Evolutionary conservation across 2,113 vertebrate genomes (phyloP), one percentile per base, ranked within the genome.

Genomic region (Camelus bactrianus): DNA sequence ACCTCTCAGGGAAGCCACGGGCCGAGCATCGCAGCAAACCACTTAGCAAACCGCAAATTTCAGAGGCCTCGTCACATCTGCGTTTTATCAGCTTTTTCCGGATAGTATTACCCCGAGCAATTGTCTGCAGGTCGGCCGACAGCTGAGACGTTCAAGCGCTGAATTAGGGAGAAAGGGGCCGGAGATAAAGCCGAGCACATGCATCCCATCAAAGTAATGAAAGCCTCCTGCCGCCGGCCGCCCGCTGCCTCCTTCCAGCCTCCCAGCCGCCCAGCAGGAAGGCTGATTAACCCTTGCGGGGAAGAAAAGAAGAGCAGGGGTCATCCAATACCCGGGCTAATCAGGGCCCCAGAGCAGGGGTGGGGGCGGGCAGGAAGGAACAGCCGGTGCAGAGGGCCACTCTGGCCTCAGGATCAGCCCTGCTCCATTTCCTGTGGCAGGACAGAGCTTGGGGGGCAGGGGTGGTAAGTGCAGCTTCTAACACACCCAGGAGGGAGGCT

Each of bases 11-110:
- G 98, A 98, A 98, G 98, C 97, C 99, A 97, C 96, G 98, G 98
- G 98, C 98, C 98, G 92, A 98, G 98, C 99, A 98, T 98, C 97
- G 93, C 96, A 96, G 96, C 98, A 98, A 97, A 97, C 98, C 98
- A 99, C 99, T 99, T 99, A 99, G 99, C 99, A 99, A 99, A 99
- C 99, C 99, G 99, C 99, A 99, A 99, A 99, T 99, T 99, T 99
- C 99, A 99, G 99, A 99, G 99, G 99, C 99, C 99, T 99, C 98
- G 98, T 98, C 99, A 99, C 99, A 99, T 99, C 99, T 99, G 99
- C 99, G 99, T 99, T 99, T 99, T 99, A 99, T 99, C 99, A 99
- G 99, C 99, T 99, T 98, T 99, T 99, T 99, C 99, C 99, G 99
- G 99, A 99, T 99, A 99, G 99, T 99, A 99, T 99, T 99, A 99